Evolutionary conservation across 1,140 invertebrate species (phyloP).

Genomic region (Drosophila hydei): DNA sequence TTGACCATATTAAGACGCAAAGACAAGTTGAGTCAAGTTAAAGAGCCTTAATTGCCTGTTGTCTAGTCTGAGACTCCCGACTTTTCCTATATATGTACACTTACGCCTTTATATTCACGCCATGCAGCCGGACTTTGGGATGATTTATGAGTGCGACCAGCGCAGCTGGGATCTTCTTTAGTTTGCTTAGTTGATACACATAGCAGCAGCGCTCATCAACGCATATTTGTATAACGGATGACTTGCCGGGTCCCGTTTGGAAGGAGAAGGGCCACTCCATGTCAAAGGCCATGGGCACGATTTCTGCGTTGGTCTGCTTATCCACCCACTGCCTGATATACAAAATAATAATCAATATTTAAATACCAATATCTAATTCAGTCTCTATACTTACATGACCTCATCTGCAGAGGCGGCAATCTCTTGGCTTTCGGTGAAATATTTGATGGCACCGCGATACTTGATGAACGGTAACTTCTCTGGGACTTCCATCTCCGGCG

Average conservation of each 20-base stretch:
- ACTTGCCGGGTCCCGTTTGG: constrained; percentile 86
- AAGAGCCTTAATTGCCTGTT: no score
- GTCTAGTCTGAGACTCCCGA: no score
- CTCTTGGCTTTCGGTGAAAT: constrained; percentile 84
- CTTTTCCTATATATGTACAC: background rate
- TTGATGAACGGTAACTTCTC: constrained; percentile 82
- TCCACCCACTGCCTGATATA: constrained; percentile 84
- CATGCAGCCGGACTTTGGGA: constrained; percentile 86
- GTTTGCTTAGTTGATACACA: constrained; percentile 85
- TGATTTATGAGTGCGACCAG: constrained; percentile 85
- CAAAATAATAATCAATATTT: background rate
- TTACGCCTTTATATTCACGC: constrained; percentile 88
- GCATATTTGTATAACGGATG: constrained; percentile 87
- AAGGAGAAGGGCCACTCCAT: constrained; percentile 88
- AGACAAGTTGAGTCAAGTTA: no score
- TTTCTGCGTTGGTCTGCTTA: constrained; percentile 62
- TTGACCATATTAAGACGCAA: no score
- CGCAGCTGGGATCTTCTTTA: constrained; percentile 86
- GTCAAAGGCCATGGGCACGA: constrained; percentile 86
- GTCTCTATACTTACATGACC: constrained; percentile 84
- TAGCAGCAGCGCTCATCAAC: constrained; percentile 85
- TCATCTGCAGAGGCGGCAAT: constrained; percentile 85
- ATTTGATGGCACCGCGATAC: constrained; percentile 85
- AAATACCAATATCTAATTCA: background rate
- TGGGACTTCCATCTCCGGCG: constrained; percentile 54